Percentiles rank a stretch among this genome's conserved stretches.
Conservation (phyloP, 2,113 vertebrate genomes). For the Lasiurus borealis region DNA sequence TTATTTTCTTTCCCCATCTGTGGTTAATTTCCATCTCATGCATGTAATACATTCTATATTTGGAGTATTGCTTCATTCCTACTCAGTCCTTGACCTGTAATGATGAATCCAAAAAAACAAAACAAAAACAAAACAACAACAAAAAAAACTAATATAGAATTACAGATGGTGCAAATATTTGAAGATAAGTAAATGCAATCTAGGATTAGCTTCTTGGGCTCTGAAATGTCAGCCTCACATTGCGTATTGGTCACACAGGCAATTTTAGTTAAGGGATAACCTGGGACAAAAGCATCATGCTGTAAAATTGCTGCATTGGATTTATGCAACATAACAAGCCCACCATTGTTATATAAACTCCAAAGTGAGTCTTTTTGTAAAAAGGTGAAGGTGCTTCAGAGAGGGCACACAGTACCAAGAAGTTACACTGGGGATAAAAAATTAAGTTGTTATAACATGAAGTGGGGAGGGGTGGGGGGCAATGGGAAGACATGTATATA, state of each 20-base stretch:
- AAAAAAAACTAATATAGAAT: constrained; percentile 70
- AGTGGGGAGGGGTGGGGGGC: no score
- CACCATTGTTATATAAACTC: constrained; percentile 63
- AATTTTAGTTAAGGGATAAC: constrained; percentile 64
- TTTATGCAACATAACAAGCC: constrained; percentile 15
- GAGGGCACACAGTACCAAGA: constrained; percentile 51
- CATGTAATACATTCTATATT: constrained; percentile 52
- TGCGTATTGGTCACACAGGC: constrained; percentile 75
- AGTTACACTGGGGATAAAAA: constrained; percentile 20
- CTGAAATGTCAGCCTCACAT: constrained; percentile 75
- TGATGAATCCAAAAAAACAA: not conserved
- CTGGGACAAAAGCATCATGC: not conserved
- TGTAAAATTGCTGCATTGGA: constrained; percentile 66
- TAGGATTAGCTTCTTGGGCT: constrained; percentile 75
- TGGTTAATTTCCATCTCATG: constrained; percentile 62
- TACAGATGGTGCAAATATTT: constrained; percentile 83
- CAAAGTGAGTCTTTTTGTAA: constrained; percentile 9
- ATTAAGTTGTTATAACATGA: not conserved
- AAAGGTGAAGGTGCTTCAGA: constrained; percentile 45
- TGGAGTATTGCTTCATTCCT: constrained; percentile 36
- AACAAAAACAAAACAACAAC: not conserved
- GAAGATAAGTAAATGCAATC: constrained; percentile 81
- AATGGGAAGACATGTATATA: no score
- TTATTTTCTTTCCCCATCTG: not conserved
- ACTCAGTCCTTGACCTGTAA: constrained; percentile 65